These are phyloP conservation scores for Malurus splendens DNA, from an alignment of 2,797 vertebrate species.

Conservation along the genomic window DNA sequence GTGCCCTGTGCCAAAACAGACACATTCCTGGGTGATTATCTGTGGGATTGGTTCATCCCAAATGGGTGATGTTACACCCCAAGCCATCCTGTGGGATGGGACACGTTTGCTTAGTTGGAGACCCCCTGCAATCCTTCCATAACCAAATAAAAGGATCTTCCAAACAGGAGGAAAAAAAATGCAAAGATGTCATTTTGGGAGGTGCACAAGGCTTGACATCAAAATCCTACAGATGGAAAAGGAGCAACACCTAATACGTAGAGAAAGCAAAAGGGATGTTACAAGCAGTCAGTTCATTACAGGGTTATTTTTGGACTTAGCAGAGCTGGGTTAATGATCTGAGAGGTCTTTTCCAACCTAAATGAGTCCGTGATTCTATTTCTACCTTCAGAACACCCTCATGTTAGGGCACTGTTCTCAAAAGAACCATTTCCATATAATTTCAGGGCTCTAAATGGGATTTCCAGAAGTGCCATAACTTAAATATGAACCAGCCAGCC, in stretches of 20 bases:
- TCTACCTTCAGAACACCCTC: neutral
- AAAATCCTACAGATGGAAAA: neutral
- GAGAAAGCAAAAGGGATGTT: neutral
- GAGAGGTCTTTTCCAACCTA: neutral
- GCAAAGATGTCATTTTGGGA: neutral
- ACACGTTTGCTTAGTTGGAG: neutral
- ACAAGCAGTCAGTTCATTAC: neutral
- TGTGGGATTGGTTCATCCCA: neutral
- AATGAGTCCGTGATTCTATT: neutral
- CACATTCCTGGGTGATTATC: neutral
- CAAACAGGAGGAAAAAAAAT: neutral
- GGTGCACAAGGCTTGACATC: neutral
- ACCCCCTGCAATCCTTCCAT: fast-evolving
- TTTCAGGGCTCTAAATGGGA: neutral
- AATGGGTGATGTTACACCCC: fast-evolving
- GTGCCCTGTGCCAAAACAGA: neutral
- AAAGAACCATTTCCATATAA: neutral
- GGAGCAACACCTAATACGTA: fast-evolving
- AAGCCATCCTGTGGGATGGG: neutral
- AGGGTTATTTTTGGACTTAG: neutral
- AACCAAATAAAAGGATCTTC: neutral
- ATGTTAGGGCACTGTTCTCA: fast-evolving
- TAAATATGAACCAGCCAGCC: neutral
- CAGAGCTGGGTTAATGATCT: neutral
- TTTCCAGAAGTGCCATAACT: neutral